Percentiles rank a stretch among this genome's conserved stretches.
Evolutionary conservation across 1,140 invertebrate genomes (phyloP).

Genomic region (Ruditapes philippinarum): DNA sequence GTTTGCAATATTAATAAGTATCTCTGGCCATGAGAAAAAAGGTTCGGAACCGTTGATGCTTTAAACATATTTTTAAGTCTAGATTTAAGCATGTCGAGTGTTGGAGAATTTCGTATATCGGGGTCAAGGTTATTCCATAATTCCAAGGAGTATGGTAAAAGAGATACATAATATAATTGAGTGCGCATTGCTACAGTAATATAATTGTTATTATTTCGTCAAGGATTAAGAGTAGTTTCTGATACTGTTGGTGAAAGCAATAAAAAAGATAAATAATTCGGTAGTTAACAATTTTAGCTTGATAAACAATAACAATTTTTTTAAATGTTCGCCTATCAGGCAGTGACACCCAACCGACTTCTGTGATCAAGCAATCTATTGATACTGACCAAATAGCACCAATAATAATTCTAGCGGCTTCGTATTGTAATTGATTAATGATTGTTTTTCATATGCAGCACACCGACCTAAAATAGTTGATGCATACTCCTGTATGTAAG

Average conservation of each 20-base stretch:
- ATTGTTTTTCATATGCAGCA: not conserved
- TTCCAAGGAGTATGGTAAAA: not conserved
- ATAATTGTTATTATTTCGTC: not conserved
- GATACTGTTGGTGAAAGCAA: not conserved
- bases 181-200: not conserved
- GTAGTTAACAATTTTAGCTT: not conserved
- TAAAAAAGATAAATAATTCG: not conserved
- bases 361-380: not conserved
- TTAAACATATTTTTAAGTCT: not conserved
- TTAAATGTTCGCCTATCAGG: not conserved
- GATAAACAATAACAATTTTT: not conserved
- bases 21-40: not conserved
- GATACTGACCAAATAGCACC: not conserved
- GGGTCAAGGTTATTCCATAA: not conserved
- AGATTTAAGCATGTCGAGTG: not conserved
- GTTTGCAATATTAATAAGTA: not conserved
- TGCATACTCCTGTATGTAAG: not conserved
- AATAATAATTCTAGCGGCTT: not conserved
- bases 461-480: not conserved
- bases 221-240: not conserved
- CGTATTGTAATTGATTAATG: not conserved
- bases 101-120: not conserved
- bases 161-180: not conserved
- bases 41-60: not conserved
- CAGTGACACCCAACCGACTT: not conserved